Evolutionary conservation across 2,888 invertebrate genomes (phyloP).

Genomic region (Lithophane leautieri): DNA sequence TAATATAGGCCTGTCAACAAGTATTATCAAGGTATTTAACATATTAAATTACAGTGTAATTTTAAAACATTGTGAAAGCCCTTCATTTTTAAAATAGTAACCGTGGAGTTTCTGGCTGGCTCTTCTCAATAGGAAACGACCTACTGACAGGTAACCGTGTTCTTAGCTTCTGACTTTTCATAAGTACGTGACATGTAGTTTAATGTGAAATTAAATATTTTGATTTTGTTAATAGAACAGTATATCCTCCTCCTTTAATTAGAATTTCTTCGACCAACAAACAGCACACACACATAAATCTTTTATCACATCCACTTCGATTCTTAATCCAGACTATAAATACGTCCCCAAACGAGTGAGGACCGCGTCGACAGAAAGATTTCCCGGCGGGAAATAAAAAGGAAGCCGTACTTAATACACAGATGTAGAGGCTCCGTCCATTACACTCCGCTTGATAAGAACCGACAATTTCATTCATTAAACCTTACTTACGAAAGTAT

Average conservation of each 20-base stretch:
- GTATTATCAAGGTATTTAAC: too few relatives aligned
- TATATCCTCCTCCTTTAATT: not conserved
- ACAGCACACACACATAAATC: not conserved
- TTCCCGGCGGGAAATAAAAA: constrained; percentile 70
- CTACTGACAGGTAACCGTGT: too few relatives aligned
- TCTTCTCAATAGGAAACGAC: too few relatives aligned
- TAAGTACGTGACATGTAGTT: too few relatives aligned
- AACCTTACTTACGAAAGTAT: constrained; percentile 40
- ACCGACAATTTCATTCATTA: constrained; percentile 64
- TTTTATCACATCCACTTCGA: not conserved
- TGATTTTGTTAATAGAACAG: not conserved
- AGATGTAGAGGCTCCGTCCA: constrained; percentile 57
- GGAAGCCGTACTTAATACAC: constrained; percentile 61
- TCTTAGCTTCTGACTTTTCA: too few relatives aligned
- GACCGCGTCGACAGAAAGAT: constrained; percentile 67
- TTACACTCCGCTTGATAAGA: constrained; percentile 63
- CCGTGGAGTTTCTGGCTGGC: too few relatives aligned
- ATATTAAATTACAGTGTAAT: too few relatives aligned
- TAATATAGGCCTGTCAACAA: too few relatives aligned
- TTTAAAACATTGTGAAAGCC: too few relatives aligned
- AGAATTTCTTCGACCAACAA: not conserved
- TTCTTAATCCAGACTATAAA: constrained; percentile 48
- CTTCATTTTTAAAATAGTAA: too few relatives aligned
- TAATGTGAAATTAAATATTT: too few relatives aligned
- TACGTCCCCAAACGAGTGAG: constrained; percentile 54